Evolutionary conservation across 2,888 invertebrate genomes (phyloP), one percentile per base, ranked within the genome.

Genomic region (Atrina japonica): DNA sequence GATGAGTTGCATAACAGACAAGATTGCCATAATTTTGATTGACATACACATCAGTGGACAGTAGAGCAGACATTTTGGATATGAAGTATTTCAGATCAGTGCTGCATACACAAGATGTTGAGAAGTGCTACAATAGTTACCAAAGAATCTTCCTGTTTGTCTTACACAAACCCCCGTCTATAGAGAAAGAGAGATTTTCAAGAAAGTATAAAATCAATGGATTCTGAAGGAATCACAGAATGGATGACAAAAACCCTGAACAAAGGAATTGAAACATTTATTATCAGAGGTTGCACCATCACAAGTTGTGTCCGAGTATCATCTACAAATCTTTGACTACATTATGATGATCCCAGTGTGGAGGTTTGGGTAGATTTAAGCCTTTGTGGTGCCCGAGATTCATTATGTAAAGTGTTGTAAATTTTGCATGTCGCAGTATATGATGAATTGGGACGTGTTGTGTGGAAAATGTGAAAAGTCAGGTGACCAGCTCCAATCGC

Each of bases 241-340:
- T 59, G 59, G 59, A 43, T 59, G 21, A 27, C 14, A 21, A 43
- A 27, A 43, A 59, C 43, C 25, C n/a, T 59, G 3, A 43, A 59
- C 27, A 59, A 18, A 45, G 23, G 43, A 59, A 27, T 59, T 25
- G 16, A 41, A 3, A 45, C 43, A 14, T 11, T 59, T 25, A 29
- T 59, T 16, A 45, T 59, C 25, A 45, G 59, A 43, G 59, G 59
- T 2, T 59, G 59, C 43, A 59, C 59, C 27, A 59, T 25, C 16
- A 59, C 59, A 3, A 59, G 59, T 25, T 59, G 59, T 59, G 59
- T 59, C 18, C 41, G 59, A 27, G 59, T 59, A 27, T 59, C 59
- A 0, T 59, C 59, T 1, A 23, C 23, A 11, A 43, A 41, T 25
- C 43, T 59, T 7, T 6, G 27, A 43, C 45, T 9, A 18, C 40